Conservation (phyloP, 2,113 vertebrate genomes). For the Stercorarius parasiticus region DNA sequence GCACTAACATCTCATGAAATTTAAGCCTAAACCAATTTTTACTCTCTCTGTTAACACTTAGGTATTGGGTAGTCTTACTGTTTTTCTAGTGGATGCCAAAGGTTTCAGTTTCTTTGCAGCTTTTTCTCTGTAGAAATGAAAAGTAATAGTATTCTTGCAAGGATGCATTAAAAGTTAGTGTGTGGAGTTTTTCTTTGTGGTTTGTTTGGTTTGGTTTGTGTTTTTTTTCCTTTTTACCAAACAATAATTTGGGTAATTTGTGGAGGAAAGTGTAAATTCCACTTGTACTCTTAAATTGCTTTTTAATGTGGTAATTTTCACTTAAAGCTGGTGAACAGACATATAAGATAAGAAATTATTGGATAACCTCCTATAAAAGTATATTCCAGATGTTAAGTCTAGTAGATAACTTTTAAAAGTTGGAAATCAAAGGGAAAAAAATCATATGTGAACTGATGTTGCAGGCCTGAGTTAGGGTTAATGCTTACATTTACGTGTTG, state of each 20-base stretch:
- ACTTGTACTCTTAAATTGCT: not conserved
- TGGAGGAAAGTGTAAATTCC: not conserved
- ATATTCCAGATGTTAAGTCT: too few species aligned
- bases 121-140: not conserved
- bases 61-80: not conserved
- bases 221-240: not conserved
- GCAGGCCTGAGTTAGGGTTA: not conserved
- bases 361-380: not conserved
- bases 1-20: slow-evolving; percentile 58
- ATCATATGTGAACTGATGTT: not conserved
- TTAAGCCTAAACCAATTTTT: not conserved
- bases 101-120: not conserved
- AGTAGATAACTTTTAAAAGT: not conserved
- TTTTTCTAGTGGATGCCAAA: not conserved
- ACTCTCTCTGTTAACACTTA: not conserved
- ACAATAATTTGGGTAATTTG: not conserved
- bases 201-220: not conserved
- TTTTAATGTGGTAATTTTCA: not conserved
- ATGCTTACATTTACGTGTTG: not conserved
- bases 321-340: not conserved
- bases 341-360: not conserved
- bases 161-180: not conserved
- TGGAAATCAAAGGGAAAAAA: not conserved
- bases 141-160: not conserved
- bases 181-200: not conserved